A percentile compares a stretch with the other conserved stretches of the same genome.
Conservation (phyloP, 2,888 invertebrate species). For the Cerceris rybyensis region DNA sequence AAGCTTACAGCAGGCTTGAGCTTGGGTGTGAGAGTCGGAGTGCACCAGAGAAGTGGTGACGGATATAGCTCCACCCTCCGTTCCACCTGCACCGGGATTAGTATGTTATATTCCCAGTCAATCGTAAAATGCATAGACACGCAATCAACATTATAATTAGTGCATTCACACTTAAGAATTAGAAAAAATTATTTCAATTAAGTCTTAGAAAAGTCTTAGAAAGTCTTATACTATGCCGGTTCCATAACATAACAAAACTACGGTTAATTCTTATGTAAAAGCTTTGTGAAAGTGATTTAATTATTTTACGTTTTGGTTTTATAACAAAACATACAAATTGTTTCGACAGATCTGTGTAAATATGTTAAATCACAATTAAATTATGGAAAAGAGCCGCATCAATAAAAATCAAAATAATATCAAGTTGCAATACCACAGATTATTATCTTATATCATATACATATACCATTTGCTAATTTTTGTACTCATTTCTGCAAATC, state of each 20-base stretch:
- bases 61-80: constrained; percentile 77
- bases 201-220: constrained; percentile 6
- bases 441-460: not conserved
- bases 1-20: constrained; percentile 81
- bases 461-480: not conserved
- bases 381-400: not conserved
- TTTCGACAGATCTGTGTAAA: not conserved
- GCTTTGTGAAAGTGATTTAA: constrained; percentile 7
- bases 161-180: constrained; percentile 40
- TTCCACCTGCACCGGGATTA: constrained; percentile 81
- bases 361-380: not conserved
- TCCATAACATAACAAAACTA: constrained; percentile 12
- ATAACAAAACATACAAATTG: not conserved
- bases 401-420: not conserved
- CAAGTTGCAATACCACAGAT: not conserved
- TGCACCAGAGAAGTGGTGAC: constrained; percentile 78
- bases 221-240: not conserved
- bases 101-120: constrained; percentile 76
- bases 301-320: constrained; percentile 19
- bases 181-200: constrained; percentile 30
- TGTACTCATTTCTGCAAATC: constrained; percentile 8
- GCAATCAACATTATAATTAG: constrained; percentile 42
- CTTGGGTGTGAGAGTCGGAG: constrained; percentile 78
- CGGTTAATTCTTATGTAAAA: constrained; percentile 33
- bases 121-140: constrained; percentile 51